Percentiles rank a stretch among this genome's conserved stretches.
Evolutionary conservation across 2,888 invertebrate species (phyloP).

Genomic region (Psococerastis gibbosa): DNA sequence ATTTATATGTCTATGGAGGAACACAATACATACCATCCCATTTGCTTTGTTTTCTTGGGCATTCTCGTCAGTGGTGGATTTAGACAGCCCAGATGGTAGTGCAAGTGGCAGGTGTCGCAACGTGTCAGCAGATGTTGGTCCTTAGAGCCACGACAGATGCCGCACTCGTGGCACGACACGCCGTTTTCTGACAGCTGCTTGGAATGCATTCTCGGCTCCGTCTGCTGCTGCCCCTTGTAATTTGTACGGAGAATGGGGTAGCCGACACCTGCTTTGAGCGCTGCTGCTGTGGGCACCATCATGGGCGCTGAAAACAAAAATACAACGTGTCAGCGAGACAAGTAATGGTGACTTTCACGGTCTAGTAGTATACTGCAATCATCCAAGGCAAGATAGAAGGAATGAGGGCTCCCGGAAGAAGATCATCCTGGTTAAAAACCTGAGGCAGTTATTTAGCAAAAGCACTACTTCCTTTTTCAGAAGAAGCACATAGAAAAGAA

Average conservation of each 20-base stretch:
- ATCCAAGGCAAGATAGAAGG: too few species aligned
- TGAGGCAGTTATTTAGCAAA: too few species aligned
- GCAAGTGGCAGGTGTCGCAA: constrained; percentile 83
- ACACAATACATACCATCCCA: constrained; percentile 53
- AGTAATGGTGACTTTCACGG: constrained; percentile 13
- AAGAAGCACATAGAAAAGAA: too few species aligned
- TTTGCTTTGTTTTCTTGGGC: constrained; percentile 88
- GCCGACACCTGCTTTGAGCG: constrained; percentile 71
- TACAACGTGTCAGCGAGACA: background rate
- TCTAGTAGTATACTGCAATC: too few species aligned
- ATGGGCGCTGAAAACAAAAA: background rate
- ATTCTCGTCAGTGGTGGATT: constrained; percentile 84
- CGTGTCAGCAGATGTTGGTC: constrained; percentile 88
- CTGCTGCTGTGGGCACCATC: constrained; percentile 56
- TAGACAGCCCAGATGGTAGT: constrained; percentile 86
- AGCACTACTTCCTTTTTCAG: too few species aligned
- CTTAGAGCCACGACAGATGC: constrained; percentile 64
- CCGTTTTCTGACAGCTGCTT: constrained; percentile 19
- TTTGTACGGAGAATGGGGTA: constrained; percentile 41
- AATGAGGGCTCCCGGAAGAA: too few species aligned
- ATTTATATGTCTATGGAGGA: constrained; percentile 4
- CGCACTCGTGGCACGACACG: constrained; percentile 54
- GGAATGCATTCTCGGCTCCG: constrained; percentile 3
- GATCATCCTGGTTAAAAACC: too few species aligned
- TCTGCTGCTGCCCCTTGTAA: constrained; percentile 7